These are phyloP conservation scores for Thera britannica DNA, from an alignment of 2,888 invertebrate species.

Conservation along the genomic window DNA sequence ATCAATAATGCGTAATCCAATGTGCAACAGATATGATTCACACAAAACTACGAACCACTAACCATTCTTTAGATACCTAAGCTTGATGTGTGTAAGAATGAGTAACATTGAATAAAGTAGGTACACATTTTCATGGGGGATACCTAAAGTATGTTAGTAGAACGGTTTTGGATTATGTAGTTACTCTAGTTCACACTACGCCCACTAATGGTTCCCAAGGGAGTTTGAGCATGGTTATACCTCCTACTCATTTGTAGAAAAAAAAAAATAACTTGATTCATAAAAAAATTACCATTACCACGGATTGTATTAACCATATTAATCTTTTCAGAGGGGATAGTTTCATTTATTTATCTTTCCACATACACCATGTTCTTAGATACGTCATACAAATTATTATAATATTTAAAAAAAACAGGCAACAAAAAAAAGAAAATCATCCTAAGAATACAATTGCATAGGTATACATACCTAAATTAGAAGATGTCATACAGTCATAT, in stretches of 20 bases:
- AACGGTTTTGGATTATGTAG: too few species aligned
- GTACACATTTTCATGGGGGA: background rate
- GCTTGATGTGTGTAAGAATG: conserved; percentile 35
- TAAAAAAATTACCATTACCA: background rate
- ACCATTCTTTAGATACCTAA: conserved; percentile 33
- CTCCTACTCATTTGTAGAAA: background rate
- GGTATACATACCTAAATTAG: too few species aligned
- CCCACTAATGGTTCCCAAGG: background rate
- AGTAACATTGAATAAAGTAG: conserved; percentile 12
- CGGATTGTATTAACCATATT: too few species aligned
- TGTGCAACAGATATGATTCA: conserved; percentile 66
- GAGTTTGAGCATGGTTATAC: background rate
- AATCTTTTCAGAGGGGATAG: too few species aligned
- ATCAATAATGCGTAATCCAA: conserved; percentile 70
- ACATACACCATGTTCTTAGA: too few species aligned
- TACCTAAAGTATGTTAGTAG: too few species aligned
- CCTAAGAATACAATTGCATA: too few species aligned
- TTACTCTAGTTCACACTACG: background rate
- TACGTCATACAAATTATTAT: too few species aligned
- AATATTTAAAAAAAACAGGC: too few species aligned
- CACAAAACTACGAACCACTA: conserved; percentile 33
- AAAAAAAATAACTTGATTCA: background rate
- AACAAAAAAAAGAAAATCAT: too few species aligned
- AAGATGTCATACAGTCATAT: too few species aligned
- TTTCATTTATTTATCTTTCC: too few species aligned